Base-by-base conservation (phyloP, 2,797 vertebrate species). In the Chaetophractus vellerosus region DNA sequence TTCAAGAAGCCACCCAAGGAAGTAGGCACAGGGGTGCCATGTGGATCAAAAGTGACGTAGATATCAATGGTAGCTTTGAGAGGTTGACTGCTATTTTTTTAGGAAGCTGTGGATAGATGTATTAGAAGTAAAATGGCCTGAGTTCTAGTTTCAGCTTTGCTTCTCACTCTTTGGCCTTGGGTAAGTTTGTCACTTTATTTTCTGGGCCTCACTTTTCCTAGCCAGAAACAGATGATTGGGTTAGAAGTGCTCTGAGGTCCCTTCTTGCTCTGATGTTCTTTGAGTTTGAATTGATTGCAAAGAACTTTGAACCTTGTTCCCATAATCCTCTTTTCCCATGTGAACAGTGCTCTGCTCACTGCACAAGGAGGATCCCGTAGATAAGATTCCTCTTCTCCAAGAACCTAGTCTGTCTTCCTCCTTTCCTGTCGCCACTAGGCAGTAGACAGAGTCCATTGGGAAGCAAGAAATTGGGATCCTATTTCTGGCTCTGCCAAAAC, bases 81-180 rank as follows among this genome's bases (percentile, higher is more conserved):
- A 89, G 45, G 28, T 61, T 59, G 26, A 28, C 80, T 50, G 33
- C 19, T 55, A 24, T 31, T 88, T 85, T 87, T 83, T 33, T 71
- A 45, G 33, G 83, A 68, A 57, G 63, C 33, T 71, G 38, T 84
- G 76, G 80, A 48, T 16, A 57, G 15, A 24, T 68, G 16, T 74
- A 41, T 74, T 64, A 31, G 68, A 91, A 85, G 68, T 81, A 61
- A 61, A 10, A 26, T 1, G 5, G 5, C 69, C 31, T 55, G 36
- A 50, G 21, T 71, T 92, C 88, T 64, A 38, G 19, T 45, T 55
- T 90, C 79, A 55, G 76, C 61, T 87, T 90, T 50, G 41, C 80
- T 72, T 82, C 82, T 88, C 38, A 45, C 15, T 72, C 0, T 57
- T 75, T 80, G 75, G 90, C 63, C 55, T 75, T 80, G 41, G 36